Base-by-base conservation (phyloP, 2,797 vertebrate species). In the Falco peregrinus region DNA sequence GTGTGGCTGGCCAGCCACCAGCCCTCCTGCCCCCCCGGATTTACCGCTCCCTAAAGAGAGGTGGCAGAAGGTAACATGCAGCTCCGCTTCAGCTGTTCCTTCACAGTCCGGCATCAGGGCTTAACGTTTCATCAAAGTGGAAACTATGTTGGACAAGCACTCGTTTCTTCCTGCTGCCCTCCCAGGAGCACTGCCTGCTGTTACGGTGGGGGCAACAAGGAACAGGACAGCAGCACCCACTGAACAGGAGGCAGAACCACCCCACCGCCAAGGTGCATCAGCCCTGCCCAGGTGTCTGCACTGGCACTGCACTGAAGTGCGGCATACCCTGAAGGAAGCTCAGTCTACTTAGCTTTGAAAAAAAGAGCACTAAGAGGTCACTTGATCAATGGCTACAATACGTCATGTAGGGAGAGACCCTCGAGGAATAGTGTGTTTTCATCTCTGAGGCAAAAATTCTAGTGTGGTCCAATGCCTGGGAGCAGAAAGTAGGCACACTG, bases 401-500 rank as follows among this genome's bases (percentile, higher is more conserved):
- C 0, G 0, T 20, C 37, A 1, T 2, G 29, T 1, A 57, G 20
- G 56, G 29, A 43, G 29, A 70, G 15, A 47, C 11, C 47, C 28
- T 18, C 13, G 31, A 0, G 0, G 24, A 16, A 26, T 3, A 64
- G 50, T 2, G 15, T 59, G 33, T 13, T 64, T 47, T 39, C 48
- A 39, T 25, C 11, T 14, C 39, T 45, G 13, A 73, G 13, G 35
- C 29, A n/a, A 41, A 37, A 68, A 26, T 16, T 41, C 53, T 41
- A 51, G 20, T 5, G 13, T 4, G n/a, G 45, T 56, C 26, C 74
- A 43, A 22, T 18, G 20, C 48, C 56, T 47, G 59, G 43, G 57
- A 69, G 50, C 56, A 74, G 85, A 56, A 88, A 39, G 10, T 16
- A 37, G 21, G 50, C 61, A 61, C 37, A 17, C 33, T 13, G 11